These are phyloP conservation scores for Pterocles gutturalis DNA, from an alignment of 2,113 vertebrate species.

Conservation along the genomic window DNA sequence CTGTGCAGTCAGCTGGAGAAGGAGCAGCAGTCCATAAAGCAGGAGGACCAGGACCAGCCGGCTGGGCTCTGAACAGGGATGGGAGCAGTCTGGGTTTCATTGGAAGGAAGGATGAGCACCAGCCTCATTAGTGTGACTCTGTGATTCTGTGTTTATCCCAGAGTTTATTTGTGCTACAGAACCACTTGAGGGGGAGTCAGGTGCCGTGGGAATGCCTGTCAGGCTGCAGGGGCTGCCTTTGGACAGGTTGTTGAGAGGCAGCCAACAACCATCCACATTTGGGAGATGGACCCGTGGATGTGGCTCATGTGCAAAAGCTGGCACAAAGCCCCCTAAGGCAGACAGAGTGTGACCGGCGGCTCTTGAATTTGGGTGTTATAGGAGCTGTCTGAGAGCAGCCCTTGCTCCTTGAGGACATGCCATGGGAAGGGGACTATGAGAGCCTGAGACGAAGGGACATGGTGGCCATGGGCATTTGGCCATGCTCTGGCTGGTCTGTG, in stretches of 20 bases:
- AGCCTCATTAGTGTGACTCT: neutral
- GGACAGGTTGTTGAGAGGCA: neutral
- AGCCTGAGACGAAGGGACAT: neutral
- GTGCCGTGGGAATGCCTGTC: neutral
- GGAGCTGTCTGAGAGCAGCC: neutral
- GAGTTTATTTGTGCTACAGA: neutral
- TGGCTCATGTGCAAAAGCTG: neutral
- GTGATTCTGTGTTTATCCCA: neutral
- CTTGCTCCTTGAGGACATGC: rapidly evolving
- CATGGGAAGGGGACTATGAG: neutral
- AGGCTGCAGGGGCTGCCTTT: neutral
- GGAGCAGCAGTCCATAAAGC: neutral
- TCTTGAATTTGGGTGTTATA: neutral
- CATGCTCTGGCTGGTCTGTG: neutral
- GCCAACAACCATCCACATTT: rapidly evolving
- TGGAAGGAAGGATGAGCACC: neutral
- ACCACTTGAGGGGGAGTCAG: rapidly evolving
- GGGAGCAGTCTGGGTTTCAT: neutral
- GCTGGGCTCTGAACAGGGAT: rapidly evolving
- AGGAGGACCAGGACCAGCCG: rapidly evolving
- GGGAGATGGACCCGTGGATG: rapidly evolving
- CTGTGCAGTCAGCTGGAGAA: neutral
- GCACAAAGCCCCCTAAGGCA: rapidly evolving
- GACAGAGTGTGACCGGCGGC: neutral
- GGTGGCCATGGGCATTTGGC: rapidly evolving